phyloP scores from a whole-genome alignment of 2,888 invertebrate genomes.

The Athrips mouffetella region DNA sequence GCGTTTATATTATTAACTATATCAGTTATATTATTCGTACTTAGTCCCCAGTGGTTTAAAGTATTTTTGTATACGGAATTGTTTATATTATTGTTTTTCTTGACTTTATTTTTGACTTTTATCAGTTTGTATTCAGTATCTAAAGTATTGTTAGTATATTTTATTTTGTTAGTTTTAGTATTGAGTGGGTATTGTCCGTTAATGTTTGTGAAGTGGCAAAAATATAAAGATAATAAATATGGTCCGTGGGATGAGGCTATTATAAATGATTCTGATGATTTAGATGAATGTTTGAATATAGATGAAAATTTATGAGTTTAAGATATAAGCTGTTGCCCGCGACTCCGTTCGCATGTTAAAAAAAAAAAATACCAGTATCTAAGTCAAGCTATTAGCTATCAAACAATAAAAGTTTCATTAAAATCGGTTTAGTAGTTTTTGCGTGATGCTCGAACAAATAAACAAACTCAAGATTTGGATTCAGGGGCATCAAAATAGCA shows the following conservation, averaged over 20 bases:
- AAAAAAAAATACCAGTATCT: no score
- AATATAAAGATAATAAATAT: conserved; percentile 93
- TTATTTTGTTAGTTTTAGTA: conserved; percentile 78
- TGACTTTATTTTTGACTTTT: conserved; percentile 72
- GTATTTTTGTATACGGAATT: conserved; percentile 78
- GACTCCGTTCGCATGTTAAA: no score
- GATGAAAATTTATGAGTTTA: not conserved
- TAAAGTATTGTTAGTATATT: conserved; percentile 77
- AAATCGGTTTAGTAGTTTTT: no score
- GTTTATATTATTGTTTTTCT: conserved; percentile 70
- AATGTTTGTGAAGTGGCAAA: conserved; percentile 86
- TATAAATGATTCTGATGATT: conserved; percentile 80
- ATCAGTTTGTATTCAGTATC: conserved; percentile 78
- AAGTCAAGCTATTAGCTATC: no score
- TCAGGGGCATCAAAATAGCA: no score
- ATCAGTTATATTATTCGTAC: conserved; percentile 91
- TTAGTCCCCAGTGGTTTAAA: conserved; percentile 89
- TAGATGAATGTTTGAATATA: conserved; percentile 49
- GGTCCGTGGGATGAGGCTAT: conserved; percentile 99
- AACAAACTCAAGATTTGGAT: no score
- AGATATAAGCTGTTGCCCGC: not conserved
- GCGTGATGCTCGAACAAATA: no score
- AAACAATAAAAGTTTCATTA: no score
- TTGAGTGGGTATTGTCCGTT: conserved; percentile 86
- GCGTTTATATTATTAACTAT: conserved; percentile 94